These are phyloP conservation scores for Anodontia alba DNA, from an alignment of 2,888 invertebrate species.

Conservation along the genomic window DNA sequence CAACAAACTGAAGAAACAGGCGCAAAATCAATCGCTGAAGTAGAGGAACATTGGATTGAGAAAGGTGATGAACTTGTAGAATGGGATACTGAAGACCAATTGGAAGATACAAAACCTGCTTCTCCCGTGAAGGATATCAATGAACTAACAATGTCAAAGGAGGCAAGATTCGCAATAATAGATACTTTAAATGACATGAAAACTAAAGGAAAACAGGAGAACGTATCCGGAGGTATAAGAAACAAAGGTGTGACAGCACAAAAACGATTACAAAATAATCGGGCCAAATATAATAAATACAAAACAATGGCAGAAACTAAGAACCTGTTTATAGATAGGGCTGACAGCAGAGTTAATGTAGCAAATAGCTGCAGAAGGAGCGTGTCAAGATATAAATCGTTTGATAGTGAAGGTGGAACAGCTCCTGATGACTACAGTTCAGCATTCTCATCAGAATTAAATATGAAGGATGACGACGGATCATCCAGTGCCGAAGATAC, in stretches of 20 bases:
- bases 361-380: neutral
- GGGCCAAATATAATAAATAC: neutral
- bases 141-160: conserved; percentile 69
- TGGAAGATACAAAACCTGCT: neutral
- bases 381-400: neutral
- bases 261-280: neutral
- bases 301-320: conserved; percentile 12
- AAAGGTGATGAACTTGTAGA: neutral
- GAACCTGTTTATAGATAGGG: neutral
- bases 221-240: neutral
- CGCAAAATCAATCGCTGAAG: too few species aligned
- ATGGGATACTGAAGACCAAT: neutral
- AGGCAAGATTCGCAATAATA: conserved; percentile 74
- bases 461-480: neutral
- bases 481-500: conserved; percentile 26
- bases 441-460: neutral
- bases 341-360: neutral
- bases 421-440: neutral
- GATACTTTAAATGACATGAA: conserved; percentile 75
- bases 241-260: conserved; percentile 8
- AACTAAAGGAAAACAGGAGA: conserved; percentile 10
- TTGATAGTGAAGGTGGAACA: neutral
- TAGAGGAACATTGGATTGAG: neutral
- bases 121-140: neutral
- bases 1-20: neutral